Evolutionary conservation across 2,888 invertebrate genomes (phyloP).

Genomic region (Priocnemis perturbator): DNA sequence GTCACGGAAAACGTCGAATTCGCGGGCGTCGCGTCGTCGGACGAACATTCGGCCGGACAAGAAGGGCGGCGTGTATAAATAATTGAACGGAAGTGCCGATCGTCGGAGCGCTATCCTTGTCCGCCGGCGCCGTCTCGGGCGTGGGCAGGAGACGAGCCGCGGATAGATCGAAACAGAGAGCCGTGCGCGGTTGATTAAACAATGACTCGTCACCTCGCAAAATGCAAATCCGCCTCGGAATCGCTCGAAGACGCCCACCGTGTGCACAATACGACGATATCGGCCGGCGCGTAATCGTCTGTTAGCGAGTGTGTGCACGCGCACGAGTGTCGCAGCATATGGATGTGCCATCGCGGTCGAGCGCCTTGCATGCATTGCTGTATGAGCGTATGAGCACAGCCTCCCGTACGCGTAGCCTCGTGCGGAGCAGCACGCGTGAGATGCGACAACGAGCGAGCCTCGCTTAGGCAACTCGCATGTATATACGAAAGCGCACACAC

Average conservation of each 20-base stretch:
- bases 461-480: neutral
- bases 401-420: neutral
- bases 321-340: neutral
- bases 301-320: neutral
- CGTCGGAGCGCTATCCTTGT: conserved; percentile 12
- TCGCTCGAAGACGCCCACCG: conserved; percentile 35
- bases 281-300: conserved; percentile 7
- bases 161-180: no score
- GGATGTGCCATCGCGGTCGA: neutral
- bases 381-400: no score
- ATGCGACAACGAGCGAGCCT: neutral
- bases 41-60: no score
- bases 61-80: no score
- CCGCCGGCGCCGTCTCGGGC: no score
- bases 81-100: conserved; percentile 24
- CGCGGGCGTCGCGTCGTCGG: no score
- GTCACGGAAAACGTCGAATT: no score
- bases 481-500: neutral
- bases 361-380: conserved; percentile 2
- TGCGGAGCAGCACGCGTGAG: conserved; percentile 18
- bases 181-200: conserved; percentile 36
- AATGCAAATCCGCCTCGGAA: conserved; percentile 43
- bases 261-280: conserved; percentile 28
- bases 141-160: no score
- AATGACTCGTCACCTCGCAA: conserved; percentile 28